phyloP scores from a whole-genome alignment of 2,888 invertebrate genomes.

The Eutolmus rufibarbis region DNA sequence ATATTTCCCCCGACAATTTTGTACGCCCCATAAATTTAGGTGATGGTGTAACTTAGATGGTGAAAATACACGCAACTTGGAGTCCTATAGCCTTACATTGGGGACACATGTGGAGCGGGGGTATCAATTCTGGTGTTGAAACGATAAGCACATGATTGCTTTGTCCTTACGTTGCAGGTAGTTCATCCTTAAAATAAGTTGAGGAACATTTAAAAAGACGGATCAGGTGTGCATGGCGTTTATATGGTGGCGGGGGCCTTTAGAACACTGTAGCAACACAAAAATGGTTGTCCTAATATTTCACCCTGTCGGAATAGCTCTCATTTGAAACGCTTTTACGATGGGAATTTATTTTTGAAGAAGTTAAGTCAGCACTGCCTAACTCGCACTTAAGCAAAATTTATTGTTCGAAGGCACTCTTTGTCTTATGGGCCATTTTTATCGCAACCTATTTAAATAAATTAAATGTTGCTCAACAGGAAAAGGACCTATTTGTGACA shows the following conservation, averaged over 20 bases:
- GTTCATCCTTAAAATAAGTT: slow-evolving; percentile 10
- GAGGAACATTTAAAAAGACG: slow-evolving; percentile 9
- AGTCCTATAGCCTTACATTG: background rate
- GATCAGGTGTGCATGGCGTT: slow-evolving; percentile 13
- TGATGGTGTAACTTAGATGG: slow-evolving; percentile 26
- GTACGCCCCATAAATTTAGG: slow-evolving; percentile 34
- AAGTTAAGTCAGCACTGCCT: background rate
- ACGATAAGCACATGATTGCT: slow-evolving; percentile 32
- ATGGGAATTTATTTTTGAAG: background rate
- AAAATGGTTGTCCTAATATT: background rate
- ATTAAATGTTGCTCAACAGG: background rate
- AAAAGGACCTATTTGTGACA: background rate
- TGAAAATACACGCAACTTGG: slow-evolving; percentile 23
- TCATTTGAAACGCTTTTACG: background rate
- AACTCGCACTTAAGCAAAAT: background rate
- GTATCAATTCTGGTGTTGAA: slow-evolving; percentile 14
- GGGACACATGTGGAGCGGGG: background rate
- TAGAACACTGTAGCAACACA: background rate
- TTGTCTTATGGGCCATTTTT: background rate
- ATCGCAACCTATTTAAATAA: background rate
- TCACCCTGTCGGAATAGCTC: background rate
- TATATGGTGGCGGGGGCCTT: background rate
- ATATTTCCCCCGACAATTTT: slow-evolving; percentile 12
- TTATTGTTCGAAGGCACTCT: background rate
- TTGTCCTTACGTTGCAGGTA: slow-evolving; percentile 1